Percentiles rank a stretch among this genome's conserved stretches.
Evolutionary conservation across 2,797 vertebrate species (phyloP).

Genomic region (Gephyroberyx darwinii): DNA sequence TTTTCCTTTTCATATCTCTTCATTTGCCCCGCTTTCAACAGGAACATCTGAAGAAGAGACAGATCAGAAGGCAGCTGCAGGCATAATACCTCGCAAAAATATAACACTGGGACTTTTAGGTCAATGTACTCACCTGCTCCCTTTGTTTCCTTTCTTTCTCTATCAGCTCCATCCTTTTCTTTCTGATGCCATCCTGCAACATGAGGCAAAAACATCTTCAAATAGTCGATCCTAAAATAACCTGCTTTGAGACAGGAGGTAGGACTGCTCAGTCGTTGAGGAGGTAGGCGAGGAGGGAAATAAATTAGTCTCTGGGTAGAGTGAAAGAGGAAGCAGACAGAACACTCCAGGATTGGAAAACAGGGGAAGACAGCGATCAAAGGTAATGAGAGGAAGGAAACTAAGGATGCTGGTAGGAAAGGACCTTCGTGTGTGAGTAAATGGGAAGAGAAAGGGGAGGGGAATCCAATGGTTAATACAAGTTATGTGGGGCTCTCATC

Average conservation of each 20-base stretch:
- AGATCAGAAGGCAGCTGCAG: slow-evolving; percentile 1
- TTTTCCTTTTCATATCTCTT: slow-evolving; percentile 93
- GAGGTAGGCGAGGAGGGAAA: slow-evolving; percentile 43
- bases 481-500: slow-evolving; percentile 61
- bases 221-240: slow-evolving; percentile 31
- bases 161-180: slow-evolving; percentile 86
- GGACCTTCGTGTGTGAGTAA: slow-evolving; percentile 62
- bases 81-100: neutral
- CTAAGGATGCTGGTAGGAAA: slow-evolving; percentile 45
- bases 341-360: slow-evolving; percentile 18
- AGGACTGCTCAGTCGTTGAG: slow-evolving; percentile 61
- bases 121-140: slow-evolving; percentile 86
- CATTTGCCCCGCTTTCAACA: slow-evolving; percentile 90
- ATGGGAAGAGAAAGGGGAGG: slow-evolving; percentile 44
- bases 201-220: slow-evolving; percentile 44
- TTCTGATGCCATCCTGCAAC: slow-evolving; percentile 86
- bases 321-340: slow-evolving; percentile 31
- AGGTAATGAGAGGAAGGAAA: slow-evolving; percentile 52
- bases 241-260: slow-evolving; percentile 18
- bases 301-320: neutral
- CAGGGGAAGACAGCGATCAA: slow-evolving; percentile 15
- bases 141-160: slow-evolving; percentile 90
- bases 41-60: slow-evolving; percentile 81
- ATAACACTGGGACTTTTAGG: neutral
- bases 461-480: slow-evolving; percentile 37